Evolutionary conservation across 2,888 invertebrate genomes (phyloP).

Genomic region (Dryadula phaetusa): DNA sequence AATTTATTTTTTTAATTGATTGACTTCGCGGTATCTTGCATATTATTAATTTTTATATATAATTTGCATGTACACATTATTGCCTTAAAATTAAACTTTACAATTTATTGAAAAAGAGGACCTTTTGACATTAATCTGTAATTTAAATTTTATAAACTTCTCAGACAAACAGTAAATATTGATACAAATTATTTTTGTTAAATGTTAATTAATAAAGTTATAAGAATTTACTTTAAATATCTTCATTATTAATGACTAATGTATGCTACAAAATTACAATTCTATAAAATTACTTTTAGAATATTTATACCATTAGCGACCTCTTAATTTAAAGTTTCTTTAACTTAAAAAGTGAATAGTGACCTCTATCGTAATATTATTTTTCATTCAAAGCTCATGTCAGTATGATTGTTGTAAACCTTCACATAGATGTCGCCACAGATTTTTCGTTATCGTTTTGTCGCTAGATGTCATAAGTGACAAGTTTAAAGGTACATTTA

Average conservation of each 20-base stretch:
- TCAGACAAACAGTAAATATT: not conserved
- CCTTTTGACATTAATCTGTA: not conserved
- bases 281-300: no score
- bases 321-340: constrained; percentile 1
- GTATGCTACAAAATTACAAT: no score
- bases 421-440: not conserved
- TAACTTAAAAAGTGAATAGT: not conserved
- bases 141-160: not conserved
- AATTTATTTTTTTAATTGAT: not conserved
- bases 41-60: not conserved
- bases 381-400: not conserved
- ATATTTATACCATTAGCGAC: not conserved
- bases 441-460: not conserved
- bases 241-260: no score
- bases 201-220: no score
- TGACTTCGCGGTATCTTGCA: not conserved
- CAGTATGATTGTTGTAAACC: not conserved
- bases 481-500: constrained; percentile 1
- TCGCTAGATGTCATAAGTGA: not conserved
- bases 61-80: not conserved
- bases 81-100: not conserved
- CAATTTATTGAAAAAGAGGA: not conserved
- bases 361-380: not conserved
- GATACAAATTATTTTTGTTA: no score
- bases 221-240: no score